A percentile compares a stretch with the other conserved stretches of the same genome.
Evolutionary conservation across 23 tunicate species (phyloP).

Genomic region (Diplosoma virens): DNA sequence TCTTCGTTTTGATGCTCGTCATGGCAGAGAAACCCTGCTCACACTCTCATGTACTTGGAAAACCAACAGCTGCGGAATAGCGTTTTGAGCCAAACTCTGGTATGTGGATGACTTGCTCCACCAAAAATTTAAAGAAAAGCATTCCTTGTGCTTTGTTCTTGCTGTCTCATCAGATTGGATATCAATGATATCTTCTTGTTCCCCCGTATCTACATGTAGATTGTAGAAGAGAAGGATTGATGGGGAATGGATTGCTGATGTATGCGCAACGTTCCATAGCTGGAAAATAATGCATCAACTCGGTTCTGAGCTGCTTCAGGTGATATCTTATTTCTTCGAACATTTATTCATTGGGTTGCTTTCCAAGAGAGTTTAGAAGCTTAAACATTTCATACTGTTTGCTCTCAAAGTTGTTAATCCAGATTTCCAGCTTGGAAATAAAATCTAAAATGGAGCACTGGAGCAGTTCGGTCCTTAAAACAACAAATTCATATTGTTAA

Average conservation of each 20-base stretch:
- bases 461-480: too few species aligned
- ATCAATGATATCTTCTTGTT: slow-evolving; percentile 45
- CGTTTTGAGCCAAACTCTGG: slow-evolving; percentile 27
- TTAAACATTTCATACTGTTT: too few species aligned
- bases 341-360: too few species aligned
- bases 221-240: slow-evolving; percentile 41
- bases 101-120: slow-evolving; percentile 41
- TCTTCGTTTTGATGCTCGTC: slow-evolving; percentile 42
- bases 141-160: slow-evolving; percentile 43
- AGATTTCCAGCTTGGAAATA: too few species aligned
- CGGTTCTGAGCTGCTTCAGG: too few species aligned
- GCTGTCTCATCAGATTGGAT: slow-evolving; percentile 50
- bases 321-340: too few species aligned
- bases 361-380: too few species aligned
- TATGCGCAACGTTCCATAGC: slow-evolving; percentile 32
- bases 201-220: slow-evolving; percentile 50
- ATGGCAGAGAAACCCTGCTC: slow-evolving; percentile 27
- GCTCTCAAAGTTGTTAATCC: too few species aligned
- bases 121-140: slow-evolving; percentile 58
- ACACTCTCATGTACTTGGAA: slow-evolving; percentile 35
- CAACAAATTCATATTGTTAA: too few species aligned
- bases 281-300: too few species aligned
- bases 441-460: too few species aligned
- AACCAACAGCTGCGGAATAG: slow-evolving; percentile 28
- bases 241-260: slow-evolving; percentile 27